These are phyloP conservation scores for Sebastes steindachneri DNA, from an alignment of 2,797 vertebrate species.

Conservation along the genomic window DNA sequence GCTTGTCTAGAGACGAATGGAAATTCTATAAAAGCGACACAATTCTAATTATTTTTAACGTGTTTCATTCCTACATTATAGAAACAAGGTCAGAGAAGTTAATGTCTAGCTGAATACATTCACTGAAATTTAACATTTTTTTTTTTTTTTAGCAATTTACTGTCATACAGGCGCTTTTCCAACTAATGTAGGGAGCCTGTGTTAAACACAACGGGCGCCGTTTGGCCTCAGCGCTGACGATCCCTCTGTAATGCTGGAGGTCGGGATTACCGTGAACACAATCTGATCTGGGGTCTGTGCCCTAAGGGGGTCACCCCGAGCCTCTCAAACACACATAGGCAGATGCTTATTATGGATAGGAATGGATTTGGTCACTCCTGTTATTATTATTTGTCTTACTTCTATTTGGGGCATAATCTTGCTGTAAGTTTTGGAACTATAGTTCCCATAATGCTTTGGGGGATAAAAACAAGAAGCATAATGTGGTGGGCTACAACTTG, in stretches of 20 bases:
- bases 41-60: not conserved
- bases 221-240: not conserved
- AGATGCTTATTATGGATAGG: rapidly evolving
- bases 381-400: too few relatives aligned
- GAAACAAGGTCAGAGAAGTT: not conserved
- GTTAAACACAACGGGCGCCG: not conserved
- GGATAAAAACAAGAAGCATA: not conserved
- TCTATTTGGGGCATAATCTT: not conserved
- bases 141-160: too few relatives aligned
- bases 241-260: not conserved
- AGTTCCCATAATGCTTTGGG: not conserved
- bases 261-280: conserved; percentile 23
- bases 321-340: not conserved
- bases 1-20: not conserved
- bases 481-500: not conserved
- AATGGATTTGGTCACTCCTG: not conserved
- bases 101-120: not conserved
- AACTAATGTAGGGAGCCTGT: not conserved
- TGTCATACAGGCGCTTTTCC: not conserved
- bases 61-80: not conserved
- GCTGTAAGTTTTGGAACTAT: rapidly evolving
- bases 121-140: not conserved
- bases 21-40: not conserved
- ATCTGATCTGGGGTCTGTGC: conserved; percentile 45
- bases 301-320: not conserved